These are phyloP conservation scores for Crambe crambe DNA, from an alignment of 37 sponge, comb jelly and placozoan genomes.

Conservation along the genomic window DNA sequence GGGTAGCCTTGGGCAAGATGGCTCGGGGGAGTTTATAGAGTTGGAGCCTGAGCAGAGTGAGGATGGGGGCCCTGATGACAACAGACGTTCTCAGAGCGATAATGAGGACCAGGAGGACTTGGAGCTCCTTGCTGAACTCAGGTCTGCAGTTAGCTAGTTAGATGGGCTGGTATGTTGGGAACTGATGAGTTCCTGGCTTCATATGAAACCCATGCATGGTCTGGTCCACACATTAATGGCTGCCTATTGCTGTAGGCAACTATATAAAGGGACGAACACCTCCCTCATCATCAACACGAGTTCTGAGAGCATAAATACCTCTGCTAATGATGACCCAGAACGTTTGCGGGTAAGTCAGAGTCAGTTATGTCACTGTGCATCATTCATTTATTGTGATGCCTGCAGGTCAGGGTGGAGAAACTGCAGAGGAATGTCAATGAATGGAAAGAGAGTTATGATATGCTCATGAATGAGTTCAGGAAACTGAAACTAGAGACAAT, in stretches of 20 bases:
- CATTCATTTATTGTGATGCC: no score
- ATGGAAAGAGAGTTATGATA: constrained; percentile 1
- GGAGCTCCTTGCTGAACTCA: not conserved
- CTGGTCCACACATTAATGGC: not conserved
- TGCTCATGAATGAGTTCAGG: not conserved
- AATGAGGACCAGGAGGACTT: not conserved
- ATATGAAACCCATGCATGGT: no score
- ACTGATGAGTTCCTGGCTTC: no score
- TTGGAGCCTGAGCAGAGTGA: no score
- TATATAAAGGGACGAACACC: not conserved
- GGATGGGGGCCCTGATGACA: no score
- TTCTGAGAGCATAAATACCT: not conserved
- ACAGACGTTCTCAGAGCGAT: no score
- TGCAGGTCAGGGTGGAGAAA: not conserved
- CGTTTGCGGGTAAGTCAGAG: not conserved
- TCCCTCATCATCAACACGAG: not conserved
- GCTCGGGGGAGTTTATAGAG: no score
- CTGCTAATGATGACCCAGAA: not conserved
- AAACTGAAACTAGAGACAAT: not conserved
- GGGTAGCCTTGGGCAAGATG: no score
- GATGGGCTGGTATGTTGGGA: no score
- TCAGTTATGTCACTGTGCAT: not conserved
- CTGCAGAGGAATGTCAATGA: not conserved
- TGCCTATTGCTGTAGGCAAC: constrained; percentile 1
- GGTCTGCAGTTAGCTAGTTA: no score